Evolutionary conservation across 2,797 vertebrate genomes (phyloP), one percentile per base, ranked within the genome.

Genomic region (Argentina silus): DNA sequence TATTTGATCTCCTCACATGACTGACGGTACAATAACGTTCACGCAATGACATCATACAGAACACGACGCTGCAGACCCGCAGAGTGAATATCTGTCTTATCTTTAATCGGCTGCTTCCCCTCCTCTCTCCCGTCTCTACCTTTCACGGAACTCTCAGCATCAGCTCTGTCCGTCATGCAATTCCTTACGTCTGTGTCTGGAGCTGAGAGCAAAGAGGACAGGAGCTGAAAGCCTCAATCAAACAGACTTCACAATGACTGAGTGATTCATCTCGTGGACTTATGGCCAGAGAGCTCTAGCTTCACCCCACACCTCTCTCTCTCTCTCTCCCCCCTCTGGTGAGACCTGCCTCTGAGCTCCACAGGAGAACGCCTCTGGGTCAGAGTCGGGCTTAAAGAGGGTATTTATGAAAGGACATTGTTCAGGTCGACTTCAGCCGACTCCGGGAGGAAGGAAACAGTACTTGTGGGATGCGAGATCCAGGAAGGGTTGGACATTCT

Each of bases 391-490:
- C 59, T 61, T 3, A 43, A 44, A 3, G 7, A n/a, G 6, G 15
- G 60, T 17, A n/a, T 63, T 59, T 14, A 21, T 50, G 27, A 62
- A 43, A 11, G 23, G 15, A 11, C 3, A 51, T 14, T 51, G 59
- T 71, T 23, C 7, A 10, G 7, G 14, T 44, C 51, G n/a, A 50
- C 42, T 57, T 17, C 51, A 43, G 23, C 10, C 12, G 12, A 60
- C 19, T 21, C 42, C 11, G 1, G n/a, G 45, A 69, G 69, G 66
- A 68, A 84, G 80, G 75, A 80, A 76, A 75, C 11, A 7, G 42
- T 57, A 3, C 9, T 69, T 5, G n/a, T 19, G 36, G 15, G 27
- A 43, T 43, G 59, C 47, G 63, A 44, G 43, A 72, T 43, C 43
- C 59, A 51, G 44, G 11, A 21, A 45, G 66, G 43, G 51, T 67